These are phyloP conservation scores for Xyrichtys novacula DNA, from an alignment of 2,797 vertebrate species.

Conservation along the genomic window DNA sequence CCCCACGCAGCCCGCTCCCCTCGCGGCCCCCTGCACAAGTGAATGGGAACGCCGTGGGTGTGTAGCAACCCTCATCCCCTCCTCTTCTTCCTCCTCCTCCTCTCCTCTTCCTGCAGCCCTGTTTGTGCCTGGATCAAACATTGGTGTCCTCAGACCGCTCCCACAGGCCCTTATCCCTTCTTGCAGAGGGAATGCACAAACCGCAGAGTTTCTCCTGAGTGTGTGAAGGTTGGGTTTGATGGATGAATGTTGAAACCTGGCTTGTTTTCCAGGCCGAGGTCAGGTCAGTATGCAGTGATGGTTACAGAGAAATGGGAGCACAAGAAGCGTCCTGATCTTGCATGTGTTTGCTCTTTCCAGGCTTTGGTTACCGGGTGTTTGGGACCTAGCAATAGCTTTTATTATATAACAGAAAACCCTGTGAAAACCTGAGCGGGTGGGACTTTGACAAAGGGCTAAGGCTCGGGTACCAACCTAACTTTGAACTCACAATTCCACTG, in stretches of 20 bases:
- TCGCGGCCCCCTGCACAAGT: constrained; percentile 67
- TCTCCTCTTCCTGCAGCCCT: constrained; percentile 18
- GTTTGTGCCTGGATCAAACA: constrained; percentile 64
- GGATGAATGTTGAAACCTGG: constrained; percentile 54
- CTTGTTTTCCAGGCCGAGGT: constrained; percentile 22
- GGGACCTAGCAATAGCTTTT: constrained; percentile 63
- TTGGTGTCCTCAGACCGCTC: constrained; percentile 30
- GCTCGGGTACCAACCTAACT: constrained; percentile 43
- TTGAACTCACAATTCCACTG: constrained; percentile 29
- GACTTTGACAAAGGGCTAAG: constrained; percentile 63
- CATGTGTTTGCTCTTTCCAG: constrained; percentile 58
- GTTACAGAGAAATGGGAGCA: constrained; percentile 18
- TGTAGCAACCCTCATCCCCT: constrained; percentile 48
- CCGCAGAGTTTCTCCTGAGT: constrained; percentile 14
- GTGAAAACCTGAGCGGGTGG: constrained; percentile 40
- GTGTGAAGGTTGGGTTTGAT: constrained; percentile 34
- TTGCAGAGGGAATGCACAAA: constrained; percentile 55
- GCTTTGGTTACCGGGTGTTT: constrained; percentile 45
- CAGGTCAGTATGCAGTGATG: constrained; percentile 9
- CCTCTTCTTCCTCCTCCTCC: not conserved
- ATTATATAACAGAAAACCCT: constrained; percentile 24
- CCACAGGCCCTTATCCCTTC: constrained; percentile 35
- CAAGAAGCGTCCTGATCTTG: constrained; percentile 18
- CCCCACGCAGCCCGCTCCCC: constrained; percentile 62
- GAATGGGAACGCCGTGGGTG: constrained; percentile 82